These are phyloP conservation scores for Caenorhabditis elegans DNA, from an alignment of 1,140 invertebrate species.

Conservation along the genomic window DNA sequence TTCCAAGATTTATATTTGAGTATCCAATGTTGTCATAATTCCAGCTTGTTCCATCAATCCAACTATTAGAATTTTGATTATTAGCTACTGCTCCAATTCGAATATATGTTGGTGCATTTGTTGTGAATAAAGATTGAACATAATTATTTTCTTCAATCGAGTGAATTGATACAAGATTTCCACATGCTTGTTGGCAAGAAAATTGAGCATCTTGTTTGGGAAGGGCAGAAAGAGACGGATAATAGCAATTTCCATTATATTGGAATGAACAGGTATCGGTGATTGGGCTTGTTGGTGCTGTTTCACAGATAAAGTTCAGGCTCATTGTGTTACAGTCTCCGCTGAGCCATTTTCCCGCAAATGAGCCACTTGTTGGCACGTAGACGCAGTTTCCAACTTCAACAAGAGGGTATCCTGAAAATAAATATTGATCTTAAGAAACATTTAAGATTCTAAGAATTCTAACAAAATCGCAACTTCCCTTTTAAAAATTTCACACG, in stretches of 20 bases:
- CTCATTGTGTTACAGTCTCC: background rate
- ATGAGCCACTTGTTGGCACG: background rate
- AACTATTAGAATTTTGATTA: background rate
- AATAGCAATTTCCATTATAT: constrained; percentile 8
- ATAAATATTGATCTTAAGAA: background rate
- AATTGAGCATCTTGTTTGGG: background rate
- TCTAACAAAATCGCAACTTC: too few relatives aligned
- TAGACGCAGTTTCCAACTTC: background rate
- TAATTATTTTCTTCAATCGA: background rate
- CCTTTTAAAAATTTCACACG: too few relatives aligned
- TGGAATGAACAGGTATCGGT: background rate
- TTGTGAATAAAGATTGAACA: background rate
- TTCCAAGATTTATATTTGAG: background rate
- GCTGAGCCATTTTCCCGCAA: constrained; percentile 4
- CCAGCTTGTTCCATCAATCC: background rate
- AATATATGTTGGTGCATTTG: background rate
- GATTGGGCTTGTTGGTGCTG: background rate
- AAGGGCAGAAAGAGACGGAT: background rate
- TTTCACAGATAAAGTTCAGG: background rate
- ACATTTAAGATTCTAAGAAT: too few relatives aligned
- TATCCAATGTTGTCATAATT: background rate
- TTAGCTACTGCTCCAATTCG: background rate
- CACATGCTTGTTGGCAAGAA: background rate
- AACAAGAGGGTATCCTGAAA: background rate
- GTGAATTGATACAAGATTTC: background rate